Percentiles rank a stretch among this genome's conserved stretches.
phyloP scores from a whole-genome alignment of 2,797 vertebrate genomes.

The Xenentodon cancila region DNA sequence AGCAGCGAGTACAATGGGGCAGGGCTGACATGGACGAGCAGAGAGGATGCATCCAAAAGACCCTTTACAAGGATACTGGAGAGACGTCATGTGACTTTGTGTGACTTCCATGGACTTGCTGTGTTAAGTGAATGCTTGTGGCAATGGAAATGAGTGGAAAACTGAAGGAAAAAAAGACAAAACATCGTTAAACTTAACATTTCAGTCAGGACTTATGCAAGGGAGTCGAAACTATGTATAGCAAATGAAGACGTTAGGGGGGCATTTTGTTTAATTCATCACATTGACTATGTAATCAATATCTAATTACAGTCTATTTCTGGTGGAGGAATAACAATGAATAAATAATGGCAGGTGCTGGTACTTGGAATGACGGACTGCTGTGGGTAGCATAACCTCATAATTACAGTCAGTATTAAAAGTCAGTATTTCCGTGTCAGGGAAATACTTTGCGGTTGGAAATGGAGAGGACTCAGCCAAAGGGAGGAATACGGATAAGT shows the following conservation, averaged over 20 bases:
- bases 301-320: constrained; percentile 85
- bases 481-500: constrained; percentile 58
- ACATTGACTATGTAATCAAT: constrained; percentile 81
- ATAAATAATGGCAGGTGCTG: constrained; percentile 80
- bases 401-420: constrained; percentile 79
- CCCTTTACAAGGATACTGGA: constrained; percentile 64
- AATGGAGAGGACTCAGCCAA: constrained; percentile 73
- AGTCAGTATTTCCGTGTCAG: constrained; percentile 82
- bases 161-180: constrained; percentile 33
- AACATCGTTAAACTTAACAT: constrained; percentile 42
- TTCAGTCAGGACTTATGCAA: constrained; percentile 64
- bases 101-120: constrained; percentile 60
- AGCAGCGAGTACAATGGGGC: constrained; percentile 81
- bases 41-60: constrained; percentile 86
- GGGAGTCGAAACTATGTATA: constrained; percentile 56
- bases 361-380: constrained; percentile 74
- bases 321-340: constrained; percentile 83
- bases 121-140: constrained; percentile 52
- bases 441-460: constrained; percentile 77
- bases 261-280: constrained; percentile 82
- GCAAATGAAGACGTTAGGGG: constrained; percentile 71
- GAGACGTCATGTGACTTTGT: constrained; percentile 75
- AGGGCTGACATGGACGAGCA: constrained; percentile 87
- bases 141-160: constrained; percentile 56
- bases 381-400: constrained; percentile 77